Conservation (phyloP, 2,113 vertebrate species). For the Calypte anna region DNA sequence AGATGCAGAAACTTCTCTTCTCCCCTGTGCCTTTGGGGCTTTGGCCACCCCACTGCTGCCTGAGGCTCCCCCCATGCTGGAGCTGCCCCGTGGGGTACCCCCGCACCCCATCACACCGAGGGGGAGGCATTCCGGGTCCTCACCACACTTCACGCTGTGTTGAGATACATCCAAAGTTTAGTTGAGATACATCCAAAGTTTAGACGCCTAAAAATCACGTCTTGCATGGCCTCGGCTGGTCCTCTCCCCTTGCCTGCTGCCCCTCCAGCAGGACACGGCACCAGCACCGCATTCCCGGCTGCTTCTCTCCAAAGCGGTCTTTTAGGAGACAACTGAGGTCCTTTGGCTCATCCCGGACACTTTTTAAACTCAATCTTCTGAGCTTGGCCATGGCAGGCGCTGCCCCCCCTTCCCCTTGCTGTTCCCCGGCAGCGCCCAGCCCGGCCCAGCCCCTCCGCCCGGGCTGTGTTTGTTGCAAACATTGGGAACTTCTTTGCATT, state of each 20-base stretch:
- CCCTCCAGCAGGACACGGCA: rapidly evolving
- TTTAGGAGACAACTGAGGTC: background rate
- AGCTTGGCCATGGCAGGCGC: background rate
- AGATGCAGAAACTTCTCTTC: background rate
- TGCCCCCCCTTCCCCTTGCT: background rate
- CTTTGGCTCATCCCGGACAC: too few relatives aligned
- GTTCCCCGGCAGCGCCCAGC: background rate
- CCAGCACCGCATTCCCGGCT: background rate
- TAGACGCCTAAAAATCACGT: rapidly evolving
- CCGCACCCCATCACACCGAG: background rate
- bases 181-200: background rate
- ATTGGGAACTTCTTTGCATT: background rate
- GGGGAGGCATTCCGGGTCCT: background rate
- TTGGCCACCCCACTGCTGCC: background rate
- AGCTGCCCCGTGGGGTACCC: background rate
- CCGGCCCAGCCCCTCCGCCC: background rate
- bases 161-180: background rate
- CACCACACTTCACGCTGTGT: rapidly evolving
- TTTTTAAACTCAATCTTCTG: too few relatives aligned
- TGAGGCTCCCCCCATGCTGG: background rate
- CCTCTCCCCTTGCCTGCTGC: background rate
- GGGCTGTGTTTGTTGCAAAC: background rate
- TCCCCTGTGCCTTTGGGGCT: background rate
- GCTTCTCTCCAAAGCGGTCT: background rate
- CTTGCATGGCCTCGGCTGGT: rapidly evolving